phyloP scores from a whole-genome alignment of 2,888 invertebrate species.

The Rhogogaster chlorosoma region DNA sequence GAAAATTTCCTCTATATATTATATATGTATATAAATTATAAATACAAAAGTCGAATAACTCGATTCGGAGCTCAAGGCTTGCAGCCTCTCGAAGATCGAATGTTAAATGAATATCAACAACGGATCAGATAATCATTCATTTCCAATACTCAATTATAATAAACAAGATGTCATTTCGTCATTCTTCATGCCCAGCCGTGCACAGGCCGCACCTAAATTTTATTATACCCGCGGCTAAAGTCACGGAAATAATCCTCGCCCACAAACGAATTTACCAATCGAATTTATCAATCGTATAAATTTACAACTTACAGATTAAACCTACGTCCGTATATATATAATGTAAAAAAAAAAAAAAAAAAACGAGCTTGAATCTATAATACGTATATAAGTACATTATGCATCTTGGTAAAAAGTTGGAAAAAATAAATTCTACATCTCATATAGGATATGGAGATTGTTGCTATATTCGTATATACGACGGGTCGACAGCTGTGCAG shows the following conservation, averaged over 20 bases:
- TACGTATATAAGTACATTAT: neutral
- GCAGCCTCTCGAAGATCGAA: neutral
- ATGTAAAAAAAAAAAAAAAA: too few relatives aligned
- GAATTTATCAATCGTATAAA: conserved; percentile 28
- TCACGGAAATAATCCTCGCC: conserved; percentile 33
- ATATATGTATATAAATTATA: too few relatives aligned
- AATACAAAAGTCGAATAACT: conserved; percentile 36
- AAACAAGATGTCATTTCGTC: conserved; percentile 64
- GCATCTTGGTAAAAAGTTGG: neutral
- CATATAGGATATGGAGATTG: too few relatives aligned
- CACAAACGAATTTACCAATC: conserved; percentile 32
- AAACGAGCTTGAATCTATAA: neutral
- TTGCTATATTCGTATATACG: neutral
- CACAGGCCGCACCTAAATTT: conserved; percentile 60
- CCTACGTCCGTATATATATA: neutral
- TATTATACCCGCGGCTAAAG: conserved; percentile 24
- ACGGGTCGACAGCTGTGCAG: neutral
- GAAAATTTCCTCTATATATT: neutral
- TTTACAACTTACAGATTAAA: conserved; percentile 32
- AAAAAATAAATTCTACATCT: neutral
- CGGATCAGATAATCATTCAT: conserved; percentile 57
- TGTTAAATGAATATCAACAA: conserved; percentile 24
- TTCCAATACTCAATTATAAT: conserved; percentile 63
- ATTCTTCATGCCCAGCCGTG: conserved; percentile 29
- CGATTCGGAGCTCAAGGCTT: conserved; percentile 67